phyloP scores from a whole-genome alignment of 2,888 invertebrate species.

The Trisateles emortualis region DNA sequence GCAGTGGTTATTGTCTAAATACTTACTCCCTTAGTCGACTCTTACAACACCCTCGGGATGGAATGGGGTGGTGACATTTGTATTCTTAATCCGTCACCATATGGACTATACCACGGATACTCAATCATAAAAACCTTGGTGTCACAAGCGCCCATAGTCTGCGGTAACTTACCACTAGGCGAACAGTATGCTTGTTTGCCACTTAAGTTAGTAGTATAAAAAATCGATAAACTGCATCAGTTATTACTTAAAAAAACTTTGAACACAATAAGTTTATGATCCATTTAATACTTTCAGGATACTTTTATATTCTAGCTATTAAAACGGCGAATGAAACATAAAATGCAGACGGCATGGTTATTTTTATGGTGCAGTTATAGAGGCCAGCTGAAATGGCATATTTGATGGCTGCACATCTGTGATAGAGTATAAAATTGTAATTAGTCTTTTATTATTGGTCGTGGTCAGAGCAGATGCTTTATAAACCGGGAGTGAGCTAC shows the following conservation, averaged over 20 bases:
- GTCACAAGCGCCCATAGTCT: too few species aligned
- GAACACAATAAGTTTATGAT: slow-evolving; percentile 4
- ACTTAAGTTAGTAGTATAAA: too few species aligned
- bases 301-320: slow-evolving; percentile 16
- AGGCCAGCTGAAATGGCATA: slow-evolving; percentile 19
- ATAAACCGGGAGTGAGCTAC: not conserved
- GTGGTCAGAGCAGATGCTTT: not conserved
- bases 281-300: slow-evolving; percentile 1
- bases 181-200: too few species aligned
- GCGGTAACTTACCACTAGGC: too few species aligned
- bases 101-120: too few species aligned
- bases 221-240: too few species aligned
- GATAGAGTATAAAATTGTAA: slow-evolving; percentile 11
- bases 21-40: too few species aligned
- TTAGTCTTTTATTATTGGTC: slow-evolving; percentile 12
- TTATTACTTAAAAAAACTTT: not conserved
- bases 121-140: too few species aligned
- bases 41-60: too few species aligned
- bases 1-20: too few species aligned
- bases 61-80: too few species aligned
- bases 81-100: too few species aligned
- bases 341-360: slow-evolving; percentile 20
- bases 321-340: slow-evolving; percentile 23
- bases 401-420: slow-evolving; percentile 22
- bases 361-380: slow-evolving; percentile 29